Percentiles rank a stretch among this genome's conserved stretches.
These are phyloP conservation scores for Hybos culiciformis DNA, from an alignment of 2,888 invertebrate species.

Conservation along the genomic window DNA sequence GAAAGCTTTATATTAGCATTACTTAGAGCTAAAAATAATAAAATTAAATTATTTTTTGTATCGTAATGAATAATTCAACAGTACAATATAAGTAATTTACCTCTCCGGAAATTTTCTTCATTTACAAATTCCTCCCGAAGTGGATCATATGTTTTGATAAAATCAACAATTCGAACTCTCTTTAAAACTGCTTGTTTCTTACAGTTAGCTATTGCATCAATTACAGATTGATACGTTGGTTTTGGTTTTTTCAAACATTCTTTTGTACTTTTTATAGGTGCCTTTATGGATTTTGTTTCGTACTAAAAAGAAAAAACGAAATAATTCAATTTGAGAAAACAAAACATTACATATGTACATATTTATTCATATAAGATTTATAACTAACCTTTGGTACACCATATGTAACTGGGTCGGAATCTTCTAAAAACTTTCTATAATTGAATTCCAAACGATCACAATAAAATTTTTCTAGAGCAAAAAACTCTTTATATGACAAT, in stretches of 20 bases:
- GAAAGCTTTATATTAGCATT: conserved; percentile 50
- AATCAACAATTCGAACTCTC: conserved; percentile 49
- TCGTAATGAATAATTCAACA: no score
- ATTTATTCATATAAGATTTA: background rate
- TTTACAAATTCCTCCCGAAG: conserved; percentile 48
- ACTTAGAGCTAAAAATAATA: no score
- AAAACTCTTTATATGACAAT: conserved; percentile 49
- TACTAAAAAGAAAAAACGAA: conserved; percentile 19
- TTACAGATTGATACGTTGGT: conserved; percentile 46
- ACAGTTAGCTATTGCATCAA: conserved; percentile 57
- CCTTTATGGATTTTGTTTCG: background rate
- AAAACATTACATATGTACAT: conserved; percentile 13
- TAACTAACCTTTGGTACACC: conserved; percentile 23
- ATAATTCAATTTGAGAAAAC: background rate
- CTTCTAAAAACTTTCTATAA: conserved; percentile 54
- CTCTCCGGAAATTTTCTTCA: conserved; percentile 55
- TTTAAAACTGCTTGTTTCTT: conserved; percentile 57
- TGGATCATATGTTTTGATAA: conserved; percentile 51
- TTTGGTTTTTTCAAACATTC: background rate
- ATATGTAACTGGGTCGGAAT: conserved; percentile 37
- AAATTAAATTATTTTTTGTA: no score
- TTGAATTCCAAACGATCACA: conserved; percentile 63
- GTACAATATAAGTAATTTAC: no score
- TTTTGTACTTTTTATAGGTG: background rate
- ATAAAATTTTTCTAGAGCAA: conserved; percentile 54